phyloP scores from a whole-genome alignment of 2,888 invertebrate species.

The Orthosia gothica region DNA sequence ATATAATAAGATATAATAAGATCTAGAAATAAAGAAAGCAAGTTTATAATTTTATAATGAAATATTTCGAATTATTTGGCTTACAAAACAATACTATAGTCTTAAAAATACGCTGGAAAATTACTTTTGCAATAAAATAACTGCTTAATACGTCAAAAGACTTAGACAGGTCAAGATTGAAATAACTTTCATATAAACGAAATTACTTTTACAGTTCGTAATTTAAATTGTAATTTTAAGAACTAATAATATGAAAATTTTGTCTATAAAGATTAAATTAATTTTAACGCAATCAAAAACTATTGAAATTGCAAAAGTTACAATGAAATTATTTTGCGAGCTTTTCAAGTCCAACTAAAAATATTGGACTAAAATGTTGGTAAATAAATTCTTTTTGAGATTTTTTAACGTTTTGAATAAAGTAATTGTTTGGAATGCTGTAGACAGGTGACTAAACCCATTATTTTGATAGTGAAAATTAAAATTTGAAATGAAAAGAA shows the following conservation, averaged over 20 bases:
- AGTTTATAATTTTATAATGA: too few relatives aligned
- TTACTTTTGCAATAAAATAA: neutral
- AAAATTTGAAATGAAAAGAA: too few relatives aligned
- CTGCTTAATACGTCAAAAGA: neutral
- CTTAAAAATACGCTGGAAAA: neutral
- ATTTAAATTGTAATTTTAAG: slow-evolving; percentile 44
- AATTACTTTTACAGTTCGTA: slow-evolving; percentile 11
- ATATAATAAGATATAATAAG: too few relatives aligned
- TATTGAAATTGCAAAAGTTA: slow-evolving; percentile 53
- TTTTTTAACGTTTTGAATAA: neutral
- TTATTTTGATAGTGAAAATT: neutral
- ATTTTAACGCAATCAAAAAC: slow-evolving; percentile 47
- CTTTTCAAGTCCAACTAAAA: slow-evolving; percentile 26
- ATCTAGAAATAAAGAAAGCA: too few relatives aligned
- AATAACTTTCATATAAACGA: slow-evolving; percentile 32
- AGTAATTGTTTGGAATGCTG: neutral
- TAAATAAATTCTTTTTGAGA: slow-evolving; percentile 36
- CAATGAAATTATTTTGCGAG: slow-evolving; percentile 35
- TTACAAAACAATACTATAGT: neutral
- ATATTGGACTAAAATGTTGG: slow-evolving; percentile 34
- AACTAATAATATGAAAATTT: slow-evolving; percentile 35
- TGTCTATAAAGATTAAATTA: slow-evolving; percentile 28
- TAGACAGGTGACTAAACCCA: slow-evolving; percentile 1
- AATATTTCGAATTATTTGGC: too few relatives aligned
- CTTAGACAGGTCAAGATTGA: neutral